Evolutionary conservation across 2,797 vertebrate species (phyloP).

Genomic region (Myotis daubentonii): DNA sequence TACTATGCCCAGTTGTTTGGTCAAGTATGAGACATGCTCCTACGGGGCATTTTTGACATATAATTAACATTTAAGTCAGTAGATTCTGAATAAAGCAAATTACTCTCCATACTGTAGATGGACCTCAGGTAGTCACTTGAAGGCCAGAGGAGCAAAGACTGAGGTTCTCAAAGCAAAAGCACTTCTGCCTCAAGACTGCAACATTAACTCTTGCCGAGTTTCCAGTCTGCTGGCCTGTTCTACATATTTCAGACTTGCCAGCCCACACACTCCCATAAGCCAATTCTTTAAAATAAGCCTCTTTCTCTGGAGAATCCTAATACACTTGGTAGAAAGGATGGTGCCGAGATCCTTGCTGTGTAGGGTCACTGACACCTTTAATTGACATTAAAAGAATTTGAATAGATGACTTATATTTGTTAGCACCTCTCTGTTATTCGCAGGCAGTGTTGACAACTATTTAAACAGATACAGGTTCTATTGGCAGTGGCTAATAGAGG

Average conservation of each 20-base stretch:
- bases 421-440: not conserved
- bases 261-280: not conserved
- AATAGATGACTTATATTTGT: not conserved
- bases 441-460: not conserved
- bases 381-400: not conserved
- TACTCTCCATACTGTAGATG: not conserved
- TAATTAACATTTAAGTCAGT: not conserved
- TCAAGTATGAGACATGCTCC: not conserved
- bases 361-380: not conserved
- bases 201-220: not conserved
- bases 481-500: not conserved
- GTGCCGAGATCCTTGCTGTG: not conserved
- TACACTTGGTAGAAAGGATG: not conserved
- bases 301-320: not conserved
- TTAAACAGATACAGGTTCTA: not conserved
- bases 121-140: not conserved
- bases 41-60: not conserved
- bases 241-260: not conserved
- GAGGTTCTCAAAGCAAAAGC: not conserved
- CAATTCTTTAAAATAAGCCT: slow-evolving; percentile 26
- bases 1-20: too few species aligned
- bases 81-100: not conserved
- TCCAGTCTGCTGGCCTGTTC: not conserved
- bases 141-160: not conserved
- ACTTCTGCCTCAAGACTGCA: not conserved